A percentile compares a stretch with the other conserved stretches of the same genome.
Conservation (phyloP, 1,140 invertebrate genomes). For the Drosophila equinoxialis region DNA sequence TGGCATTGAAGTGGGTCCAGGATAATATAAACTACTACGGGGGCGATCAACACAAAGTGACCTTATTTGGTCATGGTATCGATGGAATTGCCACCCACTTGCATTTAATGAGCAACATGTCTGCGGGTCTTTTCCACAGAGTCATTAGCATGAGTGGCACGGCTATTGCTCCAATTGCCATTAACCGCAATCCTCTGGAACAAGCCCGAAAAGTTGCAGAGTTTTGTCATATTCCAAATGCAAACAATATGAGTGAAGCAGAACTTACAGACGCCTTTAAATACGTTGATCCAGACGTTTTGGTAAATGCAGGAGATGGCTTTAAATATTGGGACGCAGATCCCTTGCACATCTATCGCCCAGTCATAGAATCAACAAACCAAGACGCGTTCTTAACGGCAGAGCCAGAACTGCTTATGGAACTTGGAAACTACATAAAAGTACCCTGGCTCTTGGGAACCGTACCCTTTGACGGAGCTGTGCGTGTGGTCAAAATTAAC, state of each 20-base stretch:
- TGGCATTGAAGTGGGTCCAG: constrained; percentile 83
- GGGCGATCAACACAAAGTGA: constrained; percentile 84
- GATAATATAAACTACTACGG: constrained; percentile 68
- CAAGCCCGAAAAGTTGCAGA: constrained; percentile 66
- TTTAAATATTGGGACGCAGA: constrained; percentile 80
- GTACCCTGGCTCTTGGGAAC: constrained; percentile 82
- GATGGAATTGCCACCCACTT: constrained; percentile 83
- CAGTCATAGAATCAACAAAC: constrained; percentile 67
- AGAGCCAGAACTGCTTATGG: constrained; percentile 71
- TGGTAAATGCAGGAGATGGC: constrained; percentile 68
- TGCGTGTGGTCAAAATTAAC: constrained; percentile 72
- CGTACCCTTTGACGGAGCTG: constrained; percentile 80
- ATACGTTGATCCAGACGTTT: constrained; percentile 57
- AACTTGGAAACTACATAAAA: constrained; percentile 59
- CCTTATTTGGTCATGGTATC: constrained; percentile 85
- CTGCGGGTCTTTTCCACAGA: constrained; percentile 83
- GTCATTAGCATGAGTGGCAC: constrained; percentile 85
- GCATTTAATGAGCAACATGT: constrained; percentile 76
- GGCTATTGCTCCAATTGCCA: constrained; percentile 85
- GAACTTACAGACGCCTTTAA: constrained; percentile 75
- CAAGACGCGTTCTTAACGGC: constrained; percentile 75
- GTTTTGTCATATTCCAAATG: constrained; percentile 50
- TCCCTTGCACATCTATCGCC: constrained; percentile 81
- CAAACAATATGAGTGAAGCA: constrained; percentile 29
- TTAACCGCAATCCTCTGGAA: constrained; percentile 82